Evolutionary conservation across 2,797 vertebrate genomes (phyloP), one percentile per base, ranked within the genome.

Genomic region (Podargus strigoides): DNA sequence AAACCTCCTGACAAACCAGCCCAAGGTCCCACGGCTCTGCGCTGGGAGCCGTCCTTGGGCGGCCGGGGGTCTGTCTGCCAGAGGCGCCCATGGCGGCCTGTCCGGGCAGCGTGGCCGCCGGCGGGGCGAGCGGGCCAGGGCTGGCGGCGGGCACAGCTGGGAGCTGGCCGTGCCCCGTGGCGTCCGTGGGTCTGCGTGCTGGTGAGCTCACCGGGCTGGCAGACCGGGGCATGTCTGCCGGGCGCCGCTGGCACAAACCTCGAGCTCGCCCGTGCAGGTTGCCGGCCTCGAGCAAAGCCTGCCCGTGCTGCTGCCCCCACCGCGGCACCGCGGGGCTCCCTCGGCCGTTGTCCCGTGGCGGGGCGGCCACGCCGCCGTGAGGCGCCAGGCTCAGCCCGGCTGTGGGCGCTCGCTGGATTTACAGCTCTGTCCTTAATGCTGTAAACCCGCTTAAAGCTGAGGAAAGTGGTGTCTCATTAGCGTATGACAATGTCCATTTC

Each of bases 291-390:
- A 56, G 82, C 77, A 42, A 80, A 50, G 46, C 44, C 50, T 55
- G 60, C 64, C 67, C 14, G 5, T 62, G 70, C 62, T 22, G 70
- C 89, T 95, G 96, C 81, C 97, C 96, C n/a, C n/a, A n/a, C n/a
- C n/a, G n/a, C n/a, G n/a, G n/a, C n/a, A n/a, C n/a, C n/a, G n/a
- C n/a, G n/a, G n/a, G n/a, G n/a, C n/a, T n/a, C n/a, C n/a, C n/a
- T n/a, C n/a, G n/a, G n/a, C n/a, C n/a, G n/a, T n/a, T n/a, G n/a
- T n/a, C n/a, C n/a, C n/a, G n/a, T n/a, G n/a, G n/a, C n/a, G n/a
- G n/a, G n/a, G n/a, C n/a, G n/a, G n/a, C n/a, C n/a, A n/a, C n/a
- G n/a, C n/a, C n/a, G n/a, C 89, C 59, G 1, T 63, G 72, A 56
- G 67, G 64, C 5, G 19, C 70, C 64, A 69, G 82, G 93, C 77